These are phyloP conservation scores for Rhopalosiphum maidis DNA, from an alignment of 1,140 invertebrate species.

Conservation along the genomic window DNA sequence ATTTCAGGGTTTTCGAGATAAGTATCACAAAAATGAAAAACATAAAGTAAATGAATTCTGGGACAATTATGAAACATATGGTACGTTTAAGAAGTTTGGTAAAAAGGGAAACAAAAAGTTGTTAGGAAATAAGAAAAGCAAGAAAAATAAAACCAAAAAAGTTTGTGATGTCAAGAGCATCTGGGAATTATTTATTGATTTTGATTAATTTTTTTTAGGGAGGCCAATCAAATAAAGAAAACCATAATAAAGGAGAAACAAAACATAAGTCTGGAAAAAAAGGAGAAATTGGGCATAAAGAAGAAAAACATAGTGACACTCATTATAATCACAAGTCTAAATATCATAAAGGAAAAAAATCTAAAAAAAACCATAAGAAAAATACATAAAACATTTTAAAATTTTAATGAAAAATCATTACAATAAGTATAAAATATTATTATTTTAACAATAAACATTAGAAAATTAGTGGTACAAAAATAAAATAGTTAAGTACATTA, in stretches of 20 bases:
- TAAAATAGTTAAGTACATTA: slow-evolving; percentile 49
- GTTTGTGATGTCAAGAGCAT: not conserved
- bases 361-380: slow-evolving; percentile 14
- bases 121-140: not conserved
- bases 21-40: slow-evolving; percentile 50
- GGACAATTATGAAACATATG: slow-evolving; percentile 52
- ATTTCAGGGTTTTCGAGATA: slow-evolving; percentile 44
- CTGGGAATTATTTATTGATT: not conserved
- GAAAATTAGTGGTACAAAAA: slow-evolving; percentile 13
- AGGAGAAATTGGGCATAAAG: not conserved
- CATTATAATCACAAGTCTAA: slow-evolving; percentile 32
- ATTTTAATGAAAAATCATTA: slow-evolving; percentile 15
- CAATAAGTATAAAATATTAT: slow-evolving; percentile 42
- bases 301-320: slow-evolving; percentile 14
- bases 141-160: slow-evolving; percentile 38
- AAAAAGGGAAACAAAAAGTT: slow-evolving; percentile 17
- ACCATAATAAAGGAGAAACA: slow-evolving; percentile 32
- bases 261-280: slow-evolving; percentile 43
- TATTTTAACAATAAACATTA: slow-evolving; percentile 32
- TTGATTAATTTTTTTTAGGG: not conserved
- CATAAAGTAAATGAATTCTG: slow-evolving; percentile 39
- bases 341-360: slow-evolving; percentile 34
- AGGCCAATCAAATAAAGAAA: slow-evolving; percentile 24
- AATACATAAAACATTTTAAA: slow-evolving; percentile 11
- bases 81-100: slow-evolving; percentile 41